A percentile compares a stretch with the other conserved stretches of the same genome.
These are phyloP conservation scores for Poeciliopsis gracilis DNA, from an alignment of 2,797 vertebrate species.

Conservation along the genomic window DNA sequence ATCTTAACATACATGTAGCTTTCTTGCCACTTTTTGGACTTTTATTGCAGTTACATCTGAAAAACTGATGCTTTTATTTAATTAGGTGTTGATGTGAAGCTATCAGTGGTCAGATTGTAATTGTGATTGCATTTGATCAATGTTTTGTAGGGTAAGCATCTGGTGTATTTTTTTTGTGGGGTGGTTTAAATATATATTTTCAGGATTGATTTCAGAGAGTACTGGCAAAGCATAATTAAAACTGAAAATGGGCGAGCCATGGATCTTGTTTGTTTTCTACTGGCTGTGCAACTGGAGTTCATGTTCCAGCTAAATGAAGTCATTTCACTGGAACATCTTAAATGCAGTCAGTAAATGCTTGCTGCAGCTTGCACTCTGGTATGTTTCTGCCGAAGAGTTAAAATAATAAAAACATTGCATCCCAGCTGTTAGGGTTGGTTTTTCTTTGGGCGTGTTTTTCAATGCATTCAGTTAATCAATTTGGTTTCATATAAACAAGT, in stretches of 20 bases:
- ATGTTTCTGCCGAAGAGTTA: background rate
- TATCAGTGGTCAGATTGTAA: background rate
- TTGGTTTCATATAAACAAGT: background rate
- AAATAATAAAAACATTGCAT: constrained; percentile 5
- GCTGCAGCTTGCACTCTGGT: background rate
- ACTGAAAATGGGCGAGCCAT: background rate
- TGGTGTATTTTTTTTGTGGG: background rate
- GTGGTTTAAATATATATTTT: background rate
- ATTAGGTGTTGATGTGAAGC: too few relatives aligned
- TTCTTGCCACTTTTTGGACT: too few relatives aligned
- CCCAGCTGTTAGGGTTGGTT: constrained; percentile 18
- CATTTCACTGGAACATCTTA: background rate
- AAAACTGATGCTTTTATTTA: too few relatives aligned
- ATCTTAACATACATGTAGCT: too few relatives aligned
- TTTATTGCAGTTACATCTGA: too few relatives aligned
- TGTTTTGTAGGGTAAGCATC: background rate
- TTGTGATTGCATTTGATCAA: background rate
- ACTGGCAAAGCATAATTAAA: background rate
- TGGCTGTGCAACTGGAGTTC: background rate
- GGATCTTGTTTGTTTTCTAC: background rate
- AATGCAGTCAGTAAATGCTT: constrained; percentile 9
- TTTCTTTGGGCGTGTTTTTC: constrained; percentile 8
- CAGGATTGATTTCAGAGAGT: background rate
- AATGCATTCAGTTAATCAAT: background rate
- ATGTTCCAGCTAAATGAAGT: background rate